These are phyloP conservation scores for Syritta pipiens DNA, from an alignment of 2,888 invertebrate genomes.

Conservation along the genomic window DNA sequence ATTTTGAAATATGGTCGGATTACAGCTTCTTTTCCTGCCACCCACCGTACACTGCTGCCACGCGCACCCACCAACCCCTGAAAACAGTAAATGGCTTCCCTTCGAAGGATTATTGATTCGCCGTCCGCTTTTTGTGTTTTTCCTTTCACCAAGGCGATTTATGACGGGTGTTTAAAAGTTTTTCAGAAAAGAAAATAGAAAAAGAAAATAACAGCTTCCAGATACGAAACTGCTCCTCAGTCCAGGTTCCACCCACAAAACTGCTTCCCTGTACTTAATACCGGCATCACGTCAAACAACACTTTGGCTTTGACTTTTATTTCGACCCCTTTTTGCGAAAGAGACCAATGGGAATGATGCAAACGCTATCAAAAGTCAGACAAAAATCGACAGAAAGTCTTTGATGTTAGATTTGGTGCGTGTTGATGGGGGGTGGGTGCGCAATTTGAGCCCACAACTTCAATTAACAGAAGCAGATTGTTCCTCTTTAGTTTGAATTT, in stretches of 20 bases:
- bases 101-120: constrained; percentile 55
- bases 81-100: constrained; percentile 34
- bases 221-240: too few species aligned
- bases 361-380: constrained; percentile 21
- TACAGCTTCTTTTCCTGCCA: constrained; percentile 4
- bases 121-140: constrained; percentile 37
- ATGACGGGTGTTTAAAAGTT: constrained; percentile 62
- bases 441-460: not conserved
- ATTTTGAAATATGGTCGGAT: constrained; percentile 58
- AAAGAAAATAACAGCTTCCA: too few species aligned
- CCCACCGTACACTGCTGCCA: not conserved
- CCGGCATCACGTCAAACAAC: constrained; percentile 32
- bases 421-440: not conserved
- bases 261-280: constrained; percentile 9
- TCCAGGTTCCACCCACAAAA: too few species aligned
- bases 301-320: constrained; percentile 16
- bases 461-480: constrained; percentile 12
- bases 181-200: constrained; percentile 21
- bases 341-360: constrained; percentile 23
- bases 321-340: not conserved
- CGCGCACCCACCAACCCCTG: not conserved
- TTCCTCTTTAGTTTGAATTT: not conserved
- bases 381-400: constrained; percentile 16
- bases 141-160: constrained; percentile 51
- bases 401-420: constrained; percentile 7